These are phyloP conservation scores for Tenodera sinensis DNA, from an alignment of 2,888 invertebrate genomes.

Conservation along the genomic window DNA sequence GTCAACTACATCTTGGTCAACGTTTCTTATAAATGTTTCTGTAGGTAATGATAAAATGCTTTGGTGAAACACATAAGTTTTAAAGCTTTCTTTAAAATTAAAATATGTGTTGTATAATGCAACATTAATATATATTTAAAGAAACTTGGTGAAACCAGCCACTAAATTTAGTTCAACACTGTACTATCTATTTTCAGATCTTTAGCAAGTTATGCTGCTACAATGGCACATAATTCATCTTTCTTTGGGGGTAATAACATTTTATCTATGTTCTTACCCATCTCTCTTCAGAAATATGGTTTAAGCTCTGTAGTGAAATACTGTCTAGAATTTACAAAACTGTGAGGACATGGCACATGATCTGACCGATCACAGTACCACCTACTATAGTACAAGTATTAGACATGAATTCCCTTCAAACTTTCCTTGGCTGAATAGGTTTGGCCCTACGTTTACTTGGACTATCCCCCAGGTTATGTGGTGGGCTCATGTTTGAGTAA, in stretches of 20 bases:
- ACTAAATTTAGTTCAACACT: too few relatives aligned
- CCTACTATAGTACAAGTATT: neutral
- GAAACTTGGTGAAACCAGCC: too few relatives aligned
- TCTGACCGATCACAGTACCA: neutral
- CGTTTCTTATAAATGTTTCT: too few relatives aligned
- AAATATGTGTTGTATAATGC: too few relatives aligned
- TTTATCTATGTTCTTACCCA: neutral
- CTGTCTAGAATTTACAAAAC: neutral
- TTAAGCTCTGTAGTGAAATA: neutral
- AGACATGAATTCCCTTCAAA: neutral
- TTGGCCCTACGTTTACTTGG: conserved; percentile 27
- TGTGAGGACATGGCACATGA: neutral
- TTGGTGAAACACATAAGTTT: too few relatives aligned
- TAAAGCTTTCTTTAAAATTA: too few relatives aligned
- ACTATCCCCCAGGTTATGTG: conserved; percentile 13
- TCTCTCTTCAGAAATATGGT: neutral
- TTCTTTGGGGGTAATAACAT: neutral
- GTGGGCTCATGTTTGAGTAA: neutral
- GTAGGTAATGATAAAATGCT: too few relatives aligned
- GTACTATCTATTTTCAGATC: neutral
- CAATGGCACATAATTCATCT: neutral
- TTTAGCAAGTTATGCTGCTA: neutral
- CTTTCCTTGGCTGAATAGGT: conserved; percentile 8
- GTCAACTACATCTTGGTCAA: too few relatives aligned
- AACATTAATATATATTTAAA: too few relatives aligned